These are phyloP conservation scores for Sarcophaga rosellei DNA, from an alignment of 2,888 invertebrate species.

Conservation along the genomic window DNA sequence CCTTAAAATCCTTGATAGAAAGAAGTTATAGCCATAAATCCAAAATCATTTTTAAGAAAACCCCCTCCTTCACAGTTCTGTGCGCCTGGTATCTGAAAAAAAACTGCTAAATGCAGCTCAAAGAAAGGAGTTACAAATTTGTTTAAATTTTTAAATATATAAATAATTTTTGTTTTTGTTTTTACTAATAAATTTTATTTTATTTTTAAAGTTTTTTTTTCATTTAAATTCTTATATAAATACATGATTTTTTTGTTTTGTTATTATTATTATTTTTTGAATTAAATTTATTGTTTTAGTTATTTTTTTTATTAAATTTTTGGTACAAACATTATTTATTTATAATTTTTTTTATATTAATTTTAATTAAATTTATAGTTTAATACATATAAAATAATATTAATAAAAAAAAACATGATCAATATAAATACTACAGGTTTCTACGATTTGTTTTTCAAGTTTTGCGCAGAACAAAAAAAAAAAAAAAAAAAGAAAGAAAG, in stretches of 20 bases:
- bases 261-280: slow-evolving; percentile 28
- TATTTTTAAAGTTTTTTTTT: slow-evolving; percentile 29
- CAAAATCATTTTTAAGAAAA: too few species aligned
- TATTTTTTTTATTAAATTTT: slow-evolving; percentile 68
- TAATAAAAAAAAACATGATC: slow-evolving; percentile 71
- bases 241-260: slow-evolving; percentile 40
- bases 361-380: slow-evolving; percentile 55
- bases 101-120: too few species aligned
- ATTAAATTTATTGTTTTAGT: slow-evolving; percentile 57
- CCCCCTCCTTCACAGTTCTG: too few species aligned
- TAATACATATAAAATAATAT: slow-evolving; percentile 52
- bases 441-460: background rate
- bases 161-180: background rate
- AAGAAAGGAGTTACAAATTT: background rate
- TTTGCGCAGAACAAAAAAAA: too few species aligned
- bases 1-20: too few species aligned
- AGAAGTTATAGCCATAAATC: too few species aligned
- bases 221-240: slow-evolving; percentile 53
- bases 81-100: too few species aligned
- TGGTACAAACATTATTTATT: slow-evolving; percentile 66
- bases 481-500: too few species aligned
- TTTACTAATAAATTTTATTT: slow-evolving; percentile 59
- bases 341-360: slow-evolving; percentile 45
- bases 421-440: slow-evolving; percentile 32
- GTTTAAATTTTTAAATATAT: background rate